These are phyloP conservation scores for Lumbricus terrestris DNA, from an alignment of 2,888 invertebrate genomes.

Conservation along the genomic window DNA sequence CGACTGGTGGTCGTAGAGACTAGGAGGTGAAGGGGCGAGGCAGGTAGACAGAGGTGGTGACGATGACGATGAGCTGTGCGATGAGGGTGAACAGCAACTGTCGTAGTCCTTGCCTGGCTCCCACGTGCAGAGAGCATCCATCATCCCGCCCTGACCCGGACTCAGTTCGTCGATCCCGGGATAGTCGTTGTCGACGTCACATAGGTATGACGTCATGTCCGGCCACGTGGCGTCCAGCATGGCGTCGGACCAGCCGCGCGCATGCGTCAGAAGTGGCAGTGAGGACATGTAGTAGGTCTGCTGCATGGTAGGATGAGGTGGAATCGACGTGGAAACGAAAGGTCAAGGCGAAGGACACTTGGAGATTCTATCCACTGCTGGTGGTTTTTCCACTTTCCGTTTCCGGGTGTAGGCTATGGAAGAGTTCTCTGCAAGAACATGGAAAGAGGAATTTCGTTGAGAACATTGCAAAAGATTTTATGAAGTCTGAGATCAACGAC, in stretches of 20 bases:
- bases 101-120: neutral
- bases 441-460: neutral
- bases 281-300: neutral
- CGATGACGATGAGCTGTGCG: neutral
- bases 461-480: neutral
- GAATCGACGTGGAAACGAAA: neutral
- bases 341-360: neutral
- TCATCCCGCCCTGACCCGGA: neutral
- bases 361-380: neutral
- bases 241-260: conserved; percentile 13
- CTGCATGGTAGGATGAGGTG: neutral
- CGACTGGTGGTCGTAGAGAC: neutral
- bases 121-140: neutral
- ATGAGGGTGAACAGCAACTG: neutral
- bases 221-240: conserved; percentile 6
- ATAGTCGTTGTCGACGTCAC: conserved; percentile 7
- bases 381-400: too few species aligned
- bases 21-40: neutral
- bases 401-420: neutral
- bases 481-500: neutral
- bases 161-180: neutral
- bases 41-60: neutral
- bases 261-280: neutral
- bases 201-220: neutral
- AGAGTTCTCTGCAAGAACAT: neutral